Evolutionary conservation across 2,113 vertebrate species (phyloP).

Genomic region (Pardalotus punctatus): DNA sequence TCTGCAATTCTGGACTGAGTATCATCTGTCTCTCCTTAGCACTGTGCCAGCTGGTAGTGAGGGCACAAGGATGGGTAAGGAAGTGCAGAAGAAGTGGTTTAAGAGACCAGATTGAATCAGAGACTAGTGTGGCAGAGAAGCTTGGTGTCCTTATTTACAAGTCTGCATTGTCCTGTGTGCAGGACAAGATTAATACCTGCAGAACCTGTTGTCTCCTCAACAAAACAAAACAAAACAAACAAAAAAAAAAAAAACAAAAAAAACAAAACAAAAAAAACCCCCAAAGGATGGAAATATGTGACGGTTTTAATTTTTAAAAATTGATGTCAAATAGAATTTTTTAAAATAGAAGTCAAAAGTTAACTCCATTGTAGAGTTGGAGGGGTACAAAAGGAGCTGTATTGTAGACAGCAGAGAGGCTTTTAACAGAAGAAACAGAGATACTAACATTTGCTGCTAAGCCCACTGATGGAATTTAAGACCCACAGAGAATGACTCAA

Average conservation of each 20-base stretch:
- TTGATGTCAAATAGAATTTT: neutral
- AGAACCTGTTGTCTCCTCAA: rapidly evolving
- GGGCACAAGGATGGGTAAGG: neutral
- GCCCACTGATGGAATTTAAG: neutral
- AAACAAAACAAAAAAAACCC: neutral
- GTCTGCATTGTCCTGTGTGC: neutral
- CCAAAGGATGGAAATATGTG: neutral
- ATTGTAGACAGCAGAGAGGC: neutral
- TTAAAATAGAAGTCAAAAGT: neutral
- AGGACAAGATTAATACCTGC: neutral
- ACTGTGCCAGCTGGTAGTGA: neutral
- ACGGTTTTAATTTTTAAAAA: neutral
- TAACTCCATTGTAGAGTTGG: neutral
- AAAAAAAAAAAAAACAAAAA: too few species aligned
- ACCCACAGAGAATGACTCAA: neutral
- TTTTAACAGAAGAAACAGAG: neutral
- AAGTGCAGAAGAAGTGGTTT: neutral
- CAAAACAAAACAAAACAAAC: neutral
- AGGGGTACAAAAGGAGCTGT: neutral
- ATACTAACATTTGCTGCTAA: neutral
- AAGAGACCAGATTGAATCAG: neutral
- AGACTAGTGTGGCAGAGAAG: neutral
- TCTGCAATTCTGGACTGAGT: neutral
- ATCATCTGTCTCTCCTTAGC: neutral
- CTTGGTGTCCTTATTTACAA: neutral